These are phyloP conservation scores for Gallirallus australis DNA, from an alignment of 2,797 vertebrate genomes.

Conservation along the genomic window DNA sequence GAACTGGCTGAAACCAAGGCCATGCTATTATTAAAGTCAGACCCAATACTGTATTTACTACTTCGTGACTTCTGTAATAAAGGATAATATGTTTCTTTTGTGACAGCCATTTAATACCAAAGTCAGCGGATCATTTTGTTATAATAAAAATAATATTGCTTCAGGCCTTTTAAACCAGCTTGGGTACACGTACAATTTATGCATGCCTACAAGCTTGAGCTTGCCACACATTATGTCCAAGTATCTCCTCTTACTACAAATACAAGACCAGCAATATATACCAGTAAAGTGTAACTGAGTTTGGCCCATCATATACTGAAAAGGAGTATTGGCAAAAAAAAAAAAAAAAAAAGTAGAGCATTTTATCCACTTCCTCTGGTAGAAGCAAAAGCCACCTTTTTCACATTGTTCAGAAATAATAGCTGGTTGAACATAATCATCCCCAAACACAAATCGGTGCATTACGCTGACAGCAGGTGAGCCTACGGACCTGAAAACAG, in stretches of 20 bases:
- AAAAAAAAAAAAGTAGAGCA: fast-evolving
- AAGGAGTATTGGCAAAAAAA: neutral
- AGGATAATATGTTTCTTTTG: neutral
- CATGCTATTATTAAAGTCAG: neutral
- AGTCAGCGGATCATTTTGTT: neutral
- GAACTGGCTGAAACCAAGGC: neutral
- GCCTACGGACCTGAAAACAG: fast-evolving
- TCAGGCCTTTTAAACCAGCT: neutral
- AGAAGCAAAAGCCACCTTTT: neutral
- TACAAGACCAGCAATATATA: neutral
- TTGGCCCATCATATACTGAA: neutral
- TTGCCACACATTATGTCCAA: neutral
- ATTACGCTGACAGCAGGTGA: fast-evolving
- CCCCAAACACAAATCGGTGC: neutral
- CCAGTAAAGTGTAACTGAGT: neutral
- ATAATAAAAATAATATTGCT: neutral
- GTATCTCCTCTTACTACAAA: neutral
- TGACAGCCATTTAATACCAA: neutral
- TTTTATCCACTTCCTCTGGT: neutral
- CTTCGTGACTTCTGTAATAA: neutral
- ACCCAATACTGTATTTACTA: neutral
- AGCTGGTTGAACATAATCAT: neutral
- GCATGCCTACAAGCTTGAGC: neutral
- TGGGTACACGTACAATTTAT: neutral
- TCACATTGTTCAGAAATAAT: neutral